Percentiles rank a stretch among this genome's conserved stretches.
Conservation (phyloP, 2,888 invertebrate species). For the Lasioglossum oenotherae region DNA sequence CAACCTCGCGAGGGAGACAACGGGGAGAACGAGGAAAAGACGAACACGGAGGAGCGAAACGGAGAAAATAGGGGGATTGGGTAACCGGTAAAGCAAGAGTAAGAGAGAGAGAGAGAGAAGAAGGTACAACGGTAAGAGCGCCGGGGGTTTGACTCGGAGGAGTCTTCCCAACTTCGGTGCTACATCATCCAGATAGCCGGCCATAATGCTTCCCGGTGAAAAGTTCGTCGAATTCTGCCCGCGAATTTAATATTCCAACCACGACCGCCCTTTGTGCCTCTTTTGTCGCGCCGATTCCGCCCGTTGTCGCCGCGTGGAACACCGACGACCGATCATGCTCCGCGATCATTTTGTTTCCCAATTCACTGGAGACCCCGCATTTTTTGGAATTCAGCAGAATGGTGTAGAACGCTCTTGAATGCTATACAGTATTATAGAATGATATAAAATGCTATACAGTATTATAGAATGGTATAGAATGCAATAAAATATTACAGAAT, state of each 20-base stretch:
- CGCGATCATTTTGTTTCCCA: not conserved
- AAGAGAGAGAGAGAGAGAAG: slow-evolving; percentile 27
- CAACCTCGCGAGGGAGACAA: slow-evolving; percentile 5
- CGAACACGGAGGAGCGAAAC: slow-evolving; percentile 12
- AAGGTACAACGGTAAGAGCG: slow-evolving; percentile 32
- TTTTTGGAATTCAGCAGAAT: not conserved
- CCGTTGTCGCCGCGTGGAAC: not conserved
- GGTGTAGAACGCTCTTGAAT: not conserved
- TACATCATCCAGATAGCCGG: slow-evolving; percentile 82
- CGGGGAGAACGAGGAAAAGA: slow-evolving; percentile 20
- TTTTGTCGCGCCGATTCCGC: slow-evolving; percentile 12
- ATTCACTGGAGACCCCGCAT: not conserved
- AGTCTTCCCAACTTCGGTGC: slow-evolving; percentile 81
- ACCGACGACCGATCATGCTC: not conserved
- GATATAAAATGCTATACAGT: no score
- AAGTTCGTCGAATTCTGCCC: slow-evolving; percentile 81
- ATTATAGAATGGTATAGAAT: no score
- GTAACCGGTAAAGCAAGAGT: slow-evolving; percentile 18
- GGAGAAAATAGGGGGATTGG: slow-evolving; percentile 1
- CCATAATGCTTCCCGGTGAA: slow-evolving; percentile 79
- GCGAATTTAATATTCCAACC: slow-evolving; percentile 83
- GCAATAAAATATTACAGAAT: no score
- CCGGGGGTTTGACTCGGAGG: slow-evolving; percentile 64
- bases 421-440: not conserved
- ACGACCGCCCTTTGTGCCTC: slow-evolving; percentile 67